Evolutionary conservation across 2,797 vertebrate species (phyloP), one percentile per base, ranked within the genome.

Genomic region (Hybognathus amarus): DNA sequence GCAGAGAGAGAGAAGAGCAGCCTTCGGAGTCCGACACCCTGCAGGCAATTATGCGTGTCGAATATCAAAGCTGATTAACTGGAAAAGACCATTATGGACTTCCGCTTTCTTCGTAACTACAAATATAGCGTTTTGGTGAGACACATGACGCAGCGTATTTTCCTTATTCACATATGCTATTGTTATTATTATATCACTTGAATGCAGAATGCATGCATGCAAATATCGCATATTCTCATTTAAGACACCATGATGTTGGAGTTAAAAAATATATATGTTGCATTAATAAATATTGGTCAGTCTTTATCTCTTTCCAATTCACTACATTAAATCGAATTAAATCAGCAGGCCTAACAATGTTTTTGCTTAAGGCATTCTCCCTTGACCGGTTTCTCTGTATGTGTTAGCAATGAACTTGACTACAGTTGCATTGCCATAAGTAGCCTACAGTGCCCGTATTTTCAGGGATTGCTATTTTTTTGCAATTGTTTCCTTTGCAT

Each of bases 41-140:
- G 61, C 77, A 56, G 87, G 59, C 40, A 27, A 45, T 45, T 54
- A 85, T 70, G 54, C 61, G 64, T 83, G 88, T 85, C 89, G 91
- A 18, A 83, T 94, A 77, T 47, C 83, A 33, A 92, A 93, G 86
- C 92, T 95, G 69, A 90, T 96, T 77, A 93, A 90, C 93, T 97
- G 97, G 96, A 92, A 90, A 91, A 95, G 95, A 92, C 96, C 95
- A 30, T 89, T 94, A 80, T 90, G 87, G 92, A 96, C 94, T 87
- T 91, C 94, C 85, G 90, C 92, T 13, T 87, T 91, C 89, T 97
- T 97, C 87, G 87, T 95, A 85, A 94, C 94, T 87, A 94, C 95
- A 90, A 97, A 96, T 94, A 75, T 94, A 84, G 89, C 93, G 77
- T 93, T 97, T 89, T 97, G 97, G 97, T 98, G 93, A 95, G 97